Base-by-base conservation (phyloP, 2,113 vertebrate genomes). In the Ornithorhynchus anatinus region DNA sequence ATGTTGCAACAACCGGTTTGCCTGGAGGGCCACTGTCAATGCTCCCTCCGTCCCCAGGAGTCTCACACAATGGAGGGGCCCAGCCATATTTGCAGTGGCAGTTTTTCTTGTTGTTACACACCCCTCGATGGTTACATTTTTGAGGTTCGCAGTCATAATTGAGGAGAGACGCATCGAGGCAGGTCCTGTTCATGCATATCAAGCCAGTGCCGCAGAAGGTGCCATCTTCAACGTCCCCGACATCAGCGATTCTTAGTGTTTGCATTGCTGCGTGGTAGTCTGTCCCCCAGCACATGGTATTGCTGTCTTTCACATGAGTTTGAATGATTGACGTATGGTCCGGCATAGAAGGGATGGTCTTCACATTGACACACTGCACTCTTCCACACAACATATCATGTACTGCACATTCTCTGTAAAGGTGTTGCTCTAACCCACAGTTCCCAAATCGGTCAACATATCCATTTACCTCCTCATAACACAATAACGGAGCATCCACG, bases 51-150 rank as follows among this genome's bases (percentile, higher is more conserved):
- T 38, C 77, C 35, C 85, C 84, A 47, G 50, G 10, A 2, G 1
- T 0, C 37, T 68, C 23, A 52, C 86, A 86, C 7, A 70, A 50
- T 0, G 85, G 86, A 77, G 87, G 85, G 62, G 79, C 72, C 88
- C 88, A 88, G 31, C 86, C 87, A 31, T 72, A 84, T 1, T 27
- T 1, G 27, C 88, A 91, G 51, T 89, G 87, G 43, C 88, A 91
- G 57, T 87, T 63, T 60, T 84, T 81, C 10, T 0, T 61, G 20
- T 22, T 86, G 56, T 90, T 90, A 63, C 86, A 88, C 39, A 83
- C 20, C 14, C 83, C 88, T 59, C 73, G 77, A 39, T 38, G 3
- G 2, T 81, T 54, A 52, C 85, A 87, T 47, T 57, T 73, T 1
- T 50, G 7, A 0, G 54, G 29, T 0, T 38, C 4, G 0, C 81